Evolutionary conservation across 1,140 invertebrate species (phyloP).

Genomic region (Oscheius sp.): DNA sequence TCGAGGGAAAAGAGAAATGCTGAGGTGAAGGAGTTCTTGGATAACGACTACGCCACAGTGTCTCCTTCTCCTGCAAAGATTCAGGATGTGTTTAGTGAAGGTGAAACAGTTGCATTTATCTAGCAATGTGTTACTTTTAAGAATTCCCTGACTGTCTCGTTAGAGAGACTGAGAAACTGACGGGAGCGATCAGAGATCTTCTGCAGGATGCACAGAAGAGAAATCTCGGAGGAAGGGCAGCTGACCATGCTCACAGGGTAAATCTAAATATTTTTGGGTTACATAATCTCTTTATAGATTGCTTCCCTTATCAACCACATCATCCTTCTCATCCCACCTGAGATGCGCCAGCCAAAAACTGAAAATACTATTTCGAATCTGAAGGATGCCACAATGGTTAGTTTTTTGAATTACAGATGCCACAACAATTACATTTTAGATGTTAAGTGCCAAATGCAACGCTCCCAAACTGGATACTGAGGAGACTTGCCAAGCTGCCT

Average conservation of each 20-base stretch:
- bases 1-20: not conserved
- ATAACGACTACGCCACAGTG: not conserved
- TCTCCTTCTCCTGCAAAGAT: not conserved
- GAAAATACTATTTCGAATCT: not conserved
- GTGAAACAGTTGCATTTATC: slow-evolving; percentile 15
- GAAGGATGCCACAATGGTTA: slow-evolving; percentile 5
- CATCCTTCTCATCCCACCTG: slow-evolving; percentile 1
- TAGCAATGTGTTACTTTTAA: slow-evolving; percentile 3
- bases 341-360: not conserved
- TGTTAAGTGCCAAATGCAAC: slow-evolving; percentile 14
- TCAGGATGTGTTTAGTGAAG: slow-evolving; percentile 35
- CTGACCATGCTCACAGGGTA: slow-evolving; percentile 30
- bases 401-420: not conserved
- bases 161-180: slow-evolving; percentile 50
- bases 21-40: not conserved
- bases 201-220: slow-evolving; percentile 34
- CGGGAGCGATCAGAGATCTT: slow-evolving; percentile 50
- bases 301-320: slow-evolving; percentile 14
- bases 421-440: not conserved
- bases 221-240: slow-evolving; percentile 4
- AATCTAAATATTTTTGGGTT: not conserved
- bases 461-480: slow-evolving; percentile 1
- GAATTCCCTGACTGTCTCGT: slow-evolving; percentile 56
- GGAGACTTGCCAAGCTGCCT: slow-evolving; percentile 5
- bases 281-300: not conserved